phyloP scores from a whole-genome alignment of 2,113 vertebrate genomes.

The Melozone crissalis region DNA sequence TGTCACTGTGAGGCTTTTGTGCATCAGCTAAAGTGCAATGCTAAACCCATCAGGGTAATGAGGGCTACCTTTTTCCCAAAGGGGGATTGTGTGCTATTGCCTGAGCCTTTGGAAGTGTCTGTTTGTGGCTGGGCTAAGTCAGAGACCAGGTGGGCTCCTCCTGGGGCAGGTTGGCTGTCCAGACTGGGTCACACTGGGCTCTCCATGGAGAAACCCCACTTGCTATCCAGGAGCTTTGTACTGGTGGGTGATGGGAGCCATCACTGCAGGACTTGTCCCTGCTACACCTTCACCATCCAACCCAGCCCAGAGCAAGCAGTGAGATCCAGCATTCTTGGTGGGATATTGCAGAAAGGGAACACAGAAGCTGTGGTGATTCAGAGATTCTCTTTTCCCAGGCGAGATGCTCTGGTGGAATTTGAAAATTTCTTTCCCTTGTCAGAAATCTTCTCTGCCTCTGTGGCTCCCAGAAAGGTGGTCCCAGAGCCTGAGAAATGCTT shows the following conservation, averaged over 20 bases:
- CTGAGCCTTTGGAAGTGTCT: not conserved
- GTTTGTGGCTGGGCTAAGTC: not conserved
- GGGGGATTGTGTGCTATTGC: not conserved
- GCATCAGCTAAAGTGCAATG: not conserved
- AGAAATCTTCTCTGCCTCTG: not conserved
- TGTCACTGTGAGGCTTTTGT: not conserved
- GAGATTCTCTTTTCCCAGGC: not conserved
- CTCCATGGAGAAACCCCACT: not conserved
- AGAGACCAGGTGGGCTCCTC: not conserved
- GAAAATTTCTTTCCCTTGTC: not conserved
- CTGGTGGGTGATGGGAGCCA: not conserved
- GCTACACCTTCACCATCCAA: not conserved
- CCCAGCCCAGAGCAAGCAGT: accelerated
- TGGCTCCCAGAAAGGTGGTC: not conserved
- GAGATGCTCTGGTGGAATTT: not conserved
- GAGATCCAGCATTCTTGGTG: not conserved
- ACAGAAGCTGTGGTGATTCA: not conserved
- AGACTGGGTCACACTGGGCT: not conserved
- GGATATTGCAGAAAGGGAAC: not conserved
- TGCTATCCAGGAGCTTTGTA: not conserved
- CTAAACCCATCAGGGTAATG: not conserved
- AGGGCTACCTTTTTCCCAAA: not conserved
- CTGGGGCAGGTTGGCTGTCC: not conserved
- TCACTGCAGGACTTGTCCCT: not conserved
- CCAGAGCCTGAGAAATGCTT: not conserved